phyloP scores from a whole-genome alignment of 2,797 vertebrate species.

The Ambastaia sidthimunki region DNA sequence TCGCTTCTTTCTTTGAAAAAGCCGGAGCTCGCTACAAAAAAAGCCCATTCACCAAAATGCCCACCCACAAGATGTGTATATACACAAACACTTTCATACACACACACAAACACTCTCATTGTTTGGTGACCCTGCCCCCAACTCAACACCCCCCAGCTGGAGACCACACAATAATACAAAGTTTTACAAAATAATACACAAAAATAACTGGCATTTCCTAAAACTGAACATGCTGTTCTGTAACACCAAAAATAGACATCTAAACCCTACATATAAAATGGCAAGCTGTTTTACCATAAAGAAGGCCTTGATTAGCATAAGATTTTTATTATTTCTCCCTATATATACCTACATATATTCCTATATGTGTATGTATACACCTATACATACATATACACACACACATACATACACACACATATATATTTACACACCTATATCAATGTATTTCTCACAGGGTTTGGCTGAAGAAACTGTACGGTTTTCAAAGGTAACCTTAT shows the following conservation, averaged over 20 bases:
- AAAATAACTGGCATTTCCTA: slow-evolving; percentile 6
- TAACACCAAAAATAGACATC: slow-evolving; percentile 25
- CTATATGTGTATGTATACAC: too few species aligned
- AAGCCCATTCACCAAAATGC: slow-evolving; percentile 43
- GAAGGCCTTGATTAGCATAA: neutral
- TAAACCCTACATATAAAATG: slow-evolving; percentile 9
- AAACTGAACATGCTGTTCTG: neutral
- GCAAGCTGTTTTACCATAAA: neutral
- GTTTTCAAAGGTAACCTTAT: slow-evolving; percentile 3
- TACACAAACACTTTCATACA: slow-evolving; percentile 43
- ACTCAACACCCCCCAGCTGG: slow-evolving; percentile 36
- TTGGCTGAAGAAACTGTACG: neutral
- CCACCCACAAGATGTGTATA: slow-evolving; percentile 42
- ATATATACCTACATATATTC: too few species aligned
- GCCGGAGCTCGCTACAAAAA: slow-evolving; percentile 28
- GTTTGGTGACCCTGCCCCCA: slow-evolving; percentile 49
- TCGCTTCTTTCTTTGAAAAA: slow-evolving; percentile 10
- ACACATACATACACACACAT: too few species aligned
- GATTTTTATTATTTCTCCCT: too few species aligned
- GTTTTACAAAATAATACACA: neutral
- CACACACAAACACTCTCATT: slow-evolving; percentile 52
- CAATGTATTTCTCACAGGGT: neutral
- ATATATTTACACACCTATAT: neutral
- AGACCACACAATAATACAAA: slow-evolving; percentile 55
- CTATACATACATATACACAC: too few species aligned